These are phyloP conservation scores for Buceros bicornis DNA, from an alignment of 2,797 vertebrate species.

Conservation along the genomic window DNA sequence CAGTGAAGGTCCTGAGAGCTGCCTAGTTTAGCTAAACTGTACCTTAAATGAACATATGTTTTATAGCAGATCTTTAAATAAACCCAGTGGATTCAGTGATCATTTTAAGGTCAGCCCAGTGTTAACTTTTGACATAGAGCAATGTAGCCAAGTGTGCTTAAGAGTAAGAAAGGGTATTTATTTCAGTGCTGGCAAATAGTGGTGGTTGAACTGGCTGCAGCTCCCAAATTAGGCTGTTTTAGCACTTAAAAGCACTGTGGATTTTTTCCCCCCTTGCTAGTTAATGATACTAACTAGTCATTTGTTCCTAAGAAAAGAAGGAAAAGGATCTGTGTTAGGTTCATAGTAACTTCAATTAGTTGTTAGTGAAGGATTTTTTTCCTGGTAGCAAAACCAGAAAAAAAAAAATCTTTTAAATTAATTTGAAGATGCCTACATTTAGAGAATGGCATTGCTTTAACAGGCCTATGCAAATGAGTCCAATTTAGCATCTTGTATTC, in stretches of 20 bases:
- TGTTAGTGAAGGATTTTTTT: conserved; percentile 82
- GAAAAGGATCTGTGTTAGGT: conserved; percentile 68
- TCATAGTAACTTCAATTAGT: conserved; percentile 83
- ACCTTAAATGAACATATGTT: neutral
- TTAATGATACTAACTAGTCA: conserved; percentile 78
- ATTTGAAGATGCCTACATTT: conserved; percentile 90
- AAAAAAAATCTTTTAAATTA: conserved; percentile 86
- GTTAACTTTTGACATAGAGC: conserved; percentile 58
- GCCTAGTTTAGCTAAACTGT: neutral
- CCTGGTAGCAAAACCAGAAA: conserved; percentile 79
- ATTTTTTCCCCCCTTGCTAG: conserved; percentile 38
- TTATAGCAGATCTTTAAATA: conserved; percentile 21
- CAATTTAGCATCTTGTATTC: conserved; percentile 98
- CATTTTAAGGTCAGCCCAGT: conserved; percentile 40
- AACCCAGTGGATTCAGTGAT: conserved; percentile 2
- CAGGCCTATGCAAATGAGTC: conserved; percentile 95
- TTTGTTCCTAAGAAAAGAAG: conserved; percentile 69
- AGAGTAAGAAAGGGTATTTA: conserved; percentile 38
- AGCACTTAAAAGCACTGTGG: conserved; percentile 32
- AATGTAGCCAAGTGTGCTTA: conserved; percentile 47
- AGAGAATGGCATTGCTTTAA: conserved; percentile 90
- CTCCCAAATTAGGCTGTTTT: conserved; percentile 57
- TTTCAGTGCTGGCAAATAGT: conserved; percentile 62
- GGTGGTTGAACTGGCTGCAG: conserved; percentile 49
- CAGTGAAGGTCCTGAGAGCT: neutral